These are phyloP conservation scores for Vanessa cardui DNA, from an alignment of 2,888 invertebrate genomes.

Conservation along the genomic window DNA sequence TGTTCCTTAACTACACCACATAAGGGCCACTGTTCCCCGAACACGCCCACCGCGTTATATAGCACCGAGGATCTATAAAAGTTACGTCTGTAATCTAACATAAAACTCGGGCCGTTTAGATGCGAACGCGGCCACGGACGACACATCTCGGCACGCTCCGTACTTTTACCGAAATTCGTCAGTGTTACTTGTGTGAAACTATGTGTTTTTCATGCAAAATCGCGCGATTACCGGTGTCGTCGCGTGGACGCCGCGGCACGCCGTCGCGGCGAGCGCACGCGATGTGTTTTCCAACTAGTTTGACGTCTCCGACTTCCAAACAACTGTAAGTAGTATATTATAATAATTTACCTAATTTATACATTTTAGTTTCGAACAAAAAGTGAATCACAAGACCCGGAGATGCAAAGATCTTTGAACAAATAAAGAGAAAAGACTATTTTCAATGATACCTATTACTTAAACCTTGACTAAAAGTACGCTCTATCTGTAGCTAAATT, in stretches of 20 bases:
- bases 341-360: constrained; percentile 38
- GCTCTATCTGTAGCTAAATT: no score
- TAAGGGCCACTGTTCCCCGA: constrained; percentile 71
- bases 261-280: constrained; percentile 60
- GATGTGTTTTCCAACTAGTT: constrained; percentile 58
- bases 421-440: not conserved
- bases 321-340: constrained; percentile 71
- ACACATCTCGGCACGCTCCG: constrained; percentile 82
- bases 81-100: constrained; percentile 84
- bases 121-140: constrained; percentile 83
- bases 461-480: no score
- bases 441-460: no score
- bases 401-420: not conserved
- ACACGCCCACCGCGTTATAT: constrained; percentile 80
- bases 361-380: constrained; percentile 3
- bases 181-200: constrained; percentile 74
- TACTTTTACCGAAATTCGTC: constrained; percentile 81
- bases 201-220: constrained; percentile 72
- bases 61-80: constrained; percentile 84
- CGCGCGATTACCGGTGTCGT: constrained; percentile 58
- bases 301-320: constrained; percentile 63
- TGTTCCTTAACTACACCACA: constrained; percentile 61
- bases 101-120: constrained; percentile 84
- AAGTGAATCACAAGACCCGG: not conserved
- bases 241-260: constrained; percentile 63